A percentile compares a stretch with the other conserved stretches of the same genome.
Conservation (phyloP, 2,888 invertebrate genomes). For the Coecobrya sp. region DNA sequence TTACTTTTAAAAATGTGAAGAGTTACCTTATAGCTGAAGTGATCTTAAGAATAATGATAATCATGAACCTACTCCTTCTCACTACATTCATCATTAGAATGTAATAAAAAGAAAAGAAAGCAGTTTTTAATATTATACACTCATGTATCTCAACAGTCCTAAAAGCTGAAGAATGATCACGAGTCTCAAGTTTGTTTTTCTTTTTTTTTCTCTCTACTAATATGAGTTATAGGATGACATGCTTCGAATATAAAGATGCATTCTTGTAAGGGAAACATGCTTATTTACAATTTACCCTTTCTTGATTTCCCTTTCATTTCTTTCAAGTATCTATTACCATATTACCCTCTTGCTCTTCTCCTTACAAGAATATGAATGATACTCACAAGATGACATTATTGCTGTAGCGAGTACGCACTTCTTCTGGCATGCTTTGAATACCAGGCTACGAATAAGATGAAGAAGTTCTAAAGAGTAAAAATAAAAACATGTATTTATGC, state of each 20-base stretch:
- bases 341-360: slow-evolving; percentile 70
- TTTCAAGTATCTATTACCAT: slow-evolving; percentile 79
- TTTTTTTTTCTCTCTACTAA: slow-evolving; percentile 7
- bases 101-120: slow-evolving; percentile 27
- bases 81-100: slow-evolving; percentile 33
- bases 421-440: slow-evolving; percentile 55
- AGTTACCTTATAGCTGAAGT: slow-evolving; percentile 60
- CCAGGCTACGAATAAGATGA: background rate
- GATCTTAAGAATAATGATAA: slow-evolving; percentile 75
- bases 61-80: slow-evolving; percentile 22
- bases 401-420: slow-evolving; percentile 16
- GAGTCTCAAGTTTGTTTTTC: slow-evolving; percentile 43
- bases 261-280: slow-evolving; percentile 26
- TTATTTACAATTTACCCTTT: slow-evolving; percentile 75
- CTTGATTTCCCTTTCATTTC: slow-evolving; percentile 70
- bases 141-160: background rate
- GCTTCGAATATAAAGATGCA: slow-evolving; percentile 32
- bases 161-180: background rate
- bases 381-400: slow-evolving; percentile 74
- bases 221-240: slow-evolving; percentile 48
- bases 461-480: slow-evolving; percentile 2
- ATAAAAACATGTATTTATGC: slow-evolving; percentile 58
- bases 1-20: slow-evolving; percentile 24
- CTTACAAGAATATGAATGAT: slow-evolving; percentile 75
- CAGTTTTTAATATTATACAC: background rate